Evolutionary conservation across 64 coral and sea anemone species (phyloP), one percentile per base, ranked within the genome.

Genomic region (Platygyra sinensis): DNA sequence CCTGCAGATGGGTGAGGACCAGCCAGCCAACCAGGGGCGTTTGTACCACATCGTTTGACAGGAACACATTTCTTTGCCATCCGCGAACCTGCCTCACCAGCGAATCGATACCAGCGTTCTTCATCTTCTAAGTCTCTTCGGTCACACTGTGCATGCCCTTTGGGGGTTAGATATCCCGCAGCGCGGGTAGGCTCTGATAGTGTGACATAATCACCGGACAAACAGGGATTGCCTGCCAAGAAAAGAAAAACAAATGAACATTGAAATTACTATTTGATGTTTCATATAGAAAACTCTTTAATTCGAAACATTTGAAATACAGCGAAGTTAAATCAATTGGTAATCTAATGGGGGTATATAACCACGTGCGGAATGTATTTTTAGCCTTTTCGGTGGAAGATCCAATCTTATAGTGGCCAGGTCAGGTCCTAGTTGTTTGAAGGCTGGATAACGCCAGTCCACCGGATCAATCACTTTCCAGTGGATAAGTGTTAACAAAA

Each of bases 21-120:
- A 5, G 51, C 46, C 1, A 85, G 36, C 81, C 81, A 85, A 12
- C 81, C 81, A 27, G 81, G 29, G 4, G 81, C 81, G 7, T 46
- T 42, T 4, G 62, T 85, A 13, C 62, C 38, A 60, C 81, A 85
- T 3, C 22, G 81, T 15, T 42, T 38, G 22, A 16, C 16, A 20
- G 81, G 81, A 85, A 85, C 81, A 71, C 81, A 85, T 85, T 3
- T 72, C 10, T 46, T 39, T 15, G 81, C 81, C 81, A 85, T 71
- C 38, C 33, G n/a, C 5, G 31, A 25, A 50, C 81, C 81, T 42
- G 81, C 81, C 27, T 72, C 72, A 28, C 81, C 81, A 52, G 20
- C 18, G 38, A 85, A 85, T 18, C 81, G 81, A 42, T 85, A 85
- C 81, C 81, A 85, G 4, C 62, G 62, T 24, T 85, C 63, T 28